Evolutionary conservation across 37 sponge, comb jelly and placozoan species (phyloP), one percentile per base, ranked within the genome.

Genomic region (Lycopodina hypogea): DNA sequence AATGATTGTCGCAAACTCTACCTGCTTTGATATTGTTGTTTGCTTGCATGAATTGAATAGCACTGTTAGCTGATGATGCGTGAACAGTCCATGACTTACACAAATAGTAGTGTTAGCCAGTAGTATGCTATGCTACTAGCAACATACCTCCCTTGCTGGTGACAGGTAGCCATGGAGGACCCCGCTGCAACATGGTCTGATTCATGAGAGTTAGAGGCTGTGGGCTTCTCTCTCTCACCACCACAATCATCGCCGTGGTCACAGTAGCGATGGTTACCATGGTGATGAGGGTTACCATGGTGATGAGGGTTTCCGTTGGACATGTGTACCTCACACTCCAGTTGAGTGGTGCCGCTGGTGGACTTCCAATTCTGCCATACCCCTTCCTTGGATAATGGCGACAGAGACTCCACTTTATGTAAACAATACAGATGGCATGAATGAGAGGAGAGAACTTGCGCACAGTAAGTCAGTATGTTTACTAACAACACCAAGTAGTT

Each of bases 341-440:
- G 38, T n/a, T 79, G 79, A 3, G 79, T 56, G 53, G 69, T 68
- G 15, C 79, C 79, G 23, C 79, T 79, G 0, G 79, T 78, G 15
- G 81, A 74, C 80, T 79, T 75, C 86, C 86, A 86, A 67, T 86
- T 86, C 48, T 86, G 80, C 86, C 86, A 86, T 7, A 86, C 57
- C 0, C 73, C 72, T 66, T 86, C 86, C 41, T 82, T 82, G 37
- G 68, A 56, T 30, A 80, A 36, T 52, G 59, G 41, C 36, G 71
- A 41, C 41, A 39, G 17, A 17, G 57, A 30, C 12, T 19, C 55
- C 32, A 65, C 61, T 34, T 53, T 53, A 33, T n/a, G n/a, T n/a
- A n/a, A n/a, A n/a, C n/a, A n/a, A n/a, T n/a, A n/a, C 24, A 42
- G 71, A 1, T 1, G n/a, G 50, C 12, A 50, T 3, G 42, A 38